Evolutionary conservation across 2,113 vertebrate genomes (phyloP).

Genomic region (Glaucidium brasilianum): DNA sequence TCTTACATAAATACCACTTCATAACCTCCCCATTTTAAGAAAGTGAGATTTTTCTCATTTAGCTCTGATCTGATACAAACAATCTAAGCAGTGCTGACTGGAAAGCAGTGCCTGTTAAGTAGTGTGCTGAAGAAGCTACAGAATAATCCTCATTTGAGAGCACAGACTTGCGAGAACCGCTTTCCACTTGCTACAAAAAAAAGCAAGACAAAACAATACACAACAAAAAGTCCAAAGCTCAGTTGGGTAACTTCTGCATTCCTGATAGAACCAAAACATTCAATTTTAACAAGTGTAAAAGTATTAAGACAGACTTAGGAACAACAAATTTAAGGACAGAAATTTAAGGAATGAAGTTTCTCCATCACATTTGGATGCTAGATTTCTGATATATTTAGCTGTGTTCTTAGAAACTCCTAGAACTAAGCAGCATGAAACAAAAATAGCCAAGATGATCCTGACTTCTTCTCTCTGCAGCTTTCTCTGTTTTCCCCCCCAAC

Average conservation of each 20-base stretch:
- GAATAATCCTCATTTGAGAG: neutral
- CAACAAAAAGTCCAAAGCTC: neutral
- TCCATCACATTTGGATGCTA: neutral
- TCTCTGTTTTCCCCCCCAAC: neutral
- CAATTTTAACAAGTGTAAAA: neutral
- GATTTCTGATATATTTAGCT: conserved; percentile 8
- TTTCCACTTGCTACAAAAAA: neutral
- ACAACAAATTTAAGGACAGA: neutral
- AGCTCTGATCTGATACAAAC: neutral
- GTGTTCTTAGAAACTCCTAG: conserved; percentile 9
- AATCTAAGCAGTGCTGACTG: neutral
- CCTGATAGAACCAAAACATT: neutral
- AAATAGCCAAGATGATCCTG: neutral
- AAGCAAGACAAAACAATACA: neutral
- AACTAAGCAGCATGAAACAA: neutral
- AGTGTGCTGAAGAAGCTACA: neutral
- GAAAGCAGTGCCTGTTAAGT: neutral
- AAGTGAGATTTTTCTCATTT: neutral
- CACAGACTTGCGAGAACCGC: neutral
- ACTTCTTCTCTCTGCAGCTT: neutral
- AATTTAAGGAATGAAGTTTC: neutral
- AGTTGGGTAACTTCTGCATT: neutral
- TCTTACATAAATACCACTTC: neutral
- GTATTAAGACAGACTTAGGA: neutral
- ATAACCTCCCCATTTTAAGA: neutral